These are phyloP conservation scores for Scolanthus callimorphus DNA, from an alignment of 92 coral and sea anemone genomes.

Conservation along the genomic window DNA sequence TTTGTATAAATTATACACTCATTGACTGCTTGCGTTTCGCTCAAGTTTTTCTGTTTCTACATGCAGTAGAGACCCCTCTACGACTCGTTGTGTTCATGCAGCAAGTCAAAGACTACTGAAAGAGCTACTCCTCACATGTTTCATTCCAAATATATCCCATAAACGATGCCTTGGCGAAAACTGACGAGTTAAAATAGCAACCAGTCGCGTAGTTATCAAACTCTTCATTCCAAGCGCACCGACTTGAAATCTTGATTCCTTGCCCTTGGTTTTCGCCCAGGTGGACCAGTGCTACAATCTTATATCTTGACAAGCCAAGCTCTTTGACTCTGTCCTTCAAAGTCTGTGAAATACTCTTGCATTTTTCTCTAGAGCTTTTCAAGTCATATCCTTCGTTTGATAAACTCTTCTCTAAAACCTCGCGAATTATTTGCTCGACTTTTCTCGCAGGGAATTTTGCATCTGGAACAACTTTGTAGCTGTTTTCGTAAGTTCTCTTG, in stretches of 20 bases:
- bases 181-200: slow-evolving; percentile 32
- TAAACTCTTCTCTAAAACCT: slow-evolving; percentile 38
- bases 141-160: slow-evolving; percentile 48
- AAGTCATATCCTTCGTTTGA: slow-evolving; percentile 32
- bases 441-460: slow-evolving; percentile 35
- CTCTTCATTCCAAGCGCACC: slow-evolving; percentile 65
- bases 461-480: slow-evolving; percentile 58
- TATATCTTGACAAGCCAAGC: slow-evolving; percentile 37
- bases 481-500: slow-evolving; percentile 42
- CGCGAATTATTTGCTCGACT: slow-evolving; percentile 30
- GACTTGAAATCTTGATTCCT: slow-evolving; percentile 59
- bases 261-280: slow-evolving; percentile 70
- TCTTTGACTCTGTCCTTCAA: slow-evolving; percentile 67
- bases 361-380: slow-evolving; percentile 26
- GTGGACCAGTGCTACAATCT: slow-evolving; percentile 52
- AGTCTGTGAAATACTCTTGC: slow-evolving; percentile 35
- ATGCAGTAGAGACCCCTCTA: too few relatives aligned
- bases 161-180: slow-evolving; percentile 72
- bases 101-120: too few relatives aligned
- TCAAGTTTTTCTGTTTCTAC: too few relatives aligned
- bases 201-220: slow-evolving; percentile 65
- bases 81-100: too few relatives aligned
- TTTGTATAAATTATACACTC: too few relatives aligned
- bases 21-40: too few relatives aligned
- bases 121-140: too few relatives aligned